Evolutionary conservation across 2,888 invertebrate species (phyloP).

Genomic region (Cantharis rufa): DNA sequence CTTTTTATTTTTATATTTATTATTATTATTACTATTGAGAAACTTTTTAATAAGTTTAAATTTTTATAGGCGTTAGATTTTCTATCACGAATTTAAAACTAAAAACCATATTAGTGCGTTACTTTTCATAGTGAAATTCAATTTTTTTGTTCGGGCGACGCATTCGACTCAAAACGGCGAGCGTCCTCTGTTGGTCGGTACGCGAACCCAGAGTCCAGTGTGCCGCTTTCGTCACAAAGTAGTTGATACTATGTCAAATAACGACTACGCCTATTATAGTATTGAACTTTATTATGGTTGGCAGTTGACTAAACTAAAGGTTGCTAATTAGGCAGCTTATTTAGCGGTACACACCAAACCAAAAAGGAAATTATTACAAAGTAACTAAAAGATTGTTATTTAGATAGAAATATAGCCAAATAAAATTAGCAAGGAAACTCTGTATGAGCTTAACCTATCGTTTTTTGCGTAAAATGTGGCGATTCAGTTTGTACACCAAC

Average conservation of each 20-base stretch:
- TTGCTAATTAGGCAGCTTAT: slow-evolving; percentile 15
- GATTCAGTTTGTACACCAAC: slow-evolving; percentile 10
- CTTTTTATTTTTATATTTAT: slow-evolving; percentile 28
- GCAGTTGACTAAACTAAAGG: slow-evolving; percentile 5
- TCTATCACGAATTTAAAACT: slow-evolving; percentile 19
- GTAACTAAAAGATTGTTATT: slow-evolving; percentile 26
- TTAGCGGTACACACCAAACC: slow-evolving; percentile 23
- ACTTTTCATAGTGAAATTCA: slow-evolving; percentile 3
- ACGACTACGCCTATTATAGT: slow-evolving; percentile 23
- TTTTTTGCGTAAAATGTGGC: slow-evolving; percentile 15
- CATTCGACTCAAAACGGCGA: neutral
- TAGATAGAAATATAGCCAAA: slow-evolving; percentile 30
- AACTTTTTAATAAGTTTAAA: neutral
- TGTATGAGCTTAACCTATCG: slow-evolving; percentile 22
- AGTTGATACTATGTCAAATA: slow-evolving; percentile 17
- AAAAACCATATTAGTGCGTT: slow-evolving; percentile 10
- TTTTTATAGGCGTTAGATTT: slow-evolving; percentile 10
- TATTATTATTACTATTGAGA: slow-evolving; percentile 9
- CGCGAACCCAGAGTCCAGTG: neutral
- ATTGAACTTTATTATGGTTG: slow-evolving; percentile 12
- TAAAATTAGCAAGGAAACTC: slow-evolving; percentile 25
- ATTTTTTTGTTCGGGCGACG: neutral
- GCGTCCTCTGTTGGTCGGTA: neutral
- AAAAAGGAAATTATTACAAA: slow-evolving; percentile 11
- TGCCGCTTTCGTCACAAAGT: neutral